Conservation (phyloP, 2,888 invertebrate genomes). For the Drosophila hamatofila region DNA sequence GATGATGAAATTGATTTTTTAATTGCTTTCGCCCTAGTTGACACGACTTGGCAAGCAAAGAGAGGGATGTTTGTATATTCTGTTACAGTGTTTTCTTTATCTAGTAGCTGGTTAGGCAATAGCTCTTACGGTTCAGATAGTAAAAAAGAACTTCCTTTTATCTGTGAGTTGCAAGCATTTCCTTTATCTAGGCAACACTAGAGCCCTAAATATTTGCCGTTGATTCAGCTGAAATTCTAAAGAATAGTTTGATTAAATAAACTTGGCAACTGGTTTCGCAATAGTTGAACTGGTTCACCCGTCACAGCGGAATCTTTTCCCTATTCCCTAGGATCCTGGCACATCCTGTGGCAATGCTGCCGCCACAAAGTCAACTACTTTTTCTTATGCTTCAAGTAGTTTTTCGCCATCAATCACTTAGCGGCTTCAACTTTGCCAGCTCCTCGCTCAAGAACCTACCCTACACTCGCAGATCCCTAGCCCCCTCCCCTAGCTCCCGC, state of each 20-base stretch:
- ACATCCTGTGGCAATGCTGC: constrained; percentile 13
- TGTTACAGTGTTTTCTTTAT: neutral
- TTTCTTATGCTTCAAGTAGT: constrained; percentile 16
- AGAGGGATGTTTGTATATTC: no score
- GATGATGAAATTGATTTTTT: neutral
- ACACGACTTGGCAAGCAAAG: no score
- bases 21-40: no score
- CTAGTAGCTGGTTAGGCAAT: neutral
- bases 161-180: neutral
- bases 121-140: neutral
- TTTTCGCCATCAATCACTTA: constrained; percentile 54
- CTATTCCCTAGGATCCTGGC: constrained; percentile 9
- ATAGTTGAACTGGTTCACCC: constrained; percentile 22
- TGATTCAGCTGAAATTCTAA: neutral
- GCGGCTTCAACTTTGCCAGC: constrained; percentile 46
- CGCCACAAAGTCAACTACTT: constrained; percentile 38
- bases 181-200: neutral
- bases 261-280: constrained; percentile 10
- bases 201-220: neutral
- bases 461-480: neutral
- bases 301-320: constrained; percentile 32
- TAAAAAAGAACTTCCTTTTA: neutral
- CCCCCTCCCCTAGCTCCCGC: neutral
- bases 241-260: neutral
- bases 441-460: neutral